phyloP scores from a whole-genome alignment of 2,797 vertebrate species.

The Cirrhinus mrigala region DNA sequence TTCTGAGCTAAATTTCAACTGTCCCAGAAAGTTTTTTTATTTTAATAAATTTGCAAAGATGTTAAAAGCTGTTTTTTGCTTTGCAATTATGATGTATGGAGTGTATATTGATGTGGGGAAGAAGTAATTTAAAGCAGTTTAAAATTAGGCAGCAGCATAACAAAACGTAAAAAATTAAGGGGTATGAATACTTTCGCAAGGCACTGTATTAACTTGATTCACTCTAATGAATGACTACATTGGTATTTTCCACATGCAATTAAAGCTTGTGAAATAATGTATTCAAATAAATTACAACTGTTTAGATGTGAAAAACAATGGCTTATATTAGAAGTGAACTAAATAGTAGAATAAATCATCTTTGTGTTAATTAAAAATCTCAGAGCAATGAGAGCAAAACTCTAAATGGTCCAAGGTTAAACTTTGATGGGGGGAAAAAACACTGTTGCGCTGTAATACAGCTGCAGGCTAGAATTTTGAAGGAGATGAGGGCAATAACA shows the following conservation, averaged over 20 bases:
- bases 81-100: too few relatives aligned
- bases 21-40: too few relatives aligned
- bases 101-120: too few relatives aligned
- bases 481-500: not conserved
- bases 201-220: not conserved
- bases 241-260: not conserved
- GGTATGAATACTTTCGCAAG: too few relatives aligned
- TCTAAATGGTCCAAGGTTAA: constrained; percentile 2
- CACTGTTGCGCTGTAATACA: too few relatives aligned
- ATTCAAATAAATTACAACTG: not conserved
- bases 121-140: too few relatives aligned
- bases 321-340: not conserved
- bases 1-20: too few relatives aligned
- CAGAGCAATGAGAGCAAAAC: not conserved
- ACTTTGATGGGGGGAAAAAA: too few relatives aligned
- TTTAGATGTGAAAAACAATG: not conserved
- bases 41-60: too few relatives aligned
- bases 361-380: constrained; percentile 2
- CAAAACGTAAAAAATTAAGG: too few relatives aligned
- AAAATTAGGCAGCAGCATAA: too few relatives aligned
- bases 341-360: not conserved
- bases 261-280: not conserved
- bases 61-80: too few relatives aligned
- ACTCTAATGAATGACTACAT: not conserved
- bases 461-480: constrained; percentile 6